Evolutionary conservation across 2,113 vertebrate genomes (phyloP).

Genomic region (Elgaria multicarinata): DNA sequence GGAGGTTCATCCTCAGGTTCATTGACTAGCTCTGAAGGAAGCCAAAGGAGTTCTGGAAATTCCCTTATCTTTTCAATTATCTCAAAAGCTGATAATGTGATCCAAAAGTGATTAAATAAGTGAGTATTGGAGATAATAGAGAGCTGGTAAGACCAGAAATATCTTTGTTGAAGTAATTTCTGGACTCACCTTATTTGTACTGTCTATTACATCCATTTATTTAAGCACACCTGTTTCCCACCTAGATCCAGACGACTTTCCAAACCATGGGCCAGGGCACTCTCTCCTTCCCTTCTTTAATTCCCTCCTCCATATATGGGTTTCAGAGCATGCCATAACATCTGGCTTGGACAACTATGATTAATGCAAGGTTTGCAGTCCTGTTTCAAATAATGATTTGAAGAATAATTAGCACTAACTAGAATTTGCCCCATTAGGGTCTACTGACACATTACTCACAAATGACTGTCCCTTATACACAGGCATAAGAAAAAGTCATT

Average conservation of each 20-base stretch:
- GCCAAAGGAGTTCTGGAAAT: too few relatives aligned
- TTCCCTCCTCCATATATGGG: background rate
- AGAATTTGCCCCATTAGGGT: background rate
- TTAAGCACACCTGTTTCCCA: background rate
- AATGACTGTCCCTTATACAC: too few relatives aligned
- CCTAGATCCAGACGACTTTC: background rate
- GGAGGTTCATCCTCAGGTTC: too few relatives aligned
- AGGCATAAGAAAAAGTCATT: too few relatives aligned
- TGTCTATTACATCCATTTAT: background rate
- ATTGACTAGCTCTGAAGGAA: too few relatives aligned
- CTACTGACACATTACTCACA: background rate
- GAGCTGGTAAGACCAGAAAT: too few relatives aligned
- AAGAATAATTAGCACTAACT: background rate
- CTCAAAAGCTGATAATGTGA: too few relatives aligned
- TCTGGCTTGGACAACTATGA: background rate
- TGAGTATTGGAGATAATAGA: too few relatives aligned
- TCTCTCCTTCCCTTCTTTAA: background rate
- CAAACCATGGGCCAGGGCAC: background rate
- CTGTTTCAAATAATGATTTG: background rate
- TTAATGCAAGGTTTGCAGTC: background rate
- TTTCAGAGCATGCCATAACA: background rate
- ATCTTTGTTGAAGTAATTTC: background rate
- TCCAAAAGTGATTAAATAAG: too few relatives aligned
- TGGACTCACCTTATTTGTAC: background rate
- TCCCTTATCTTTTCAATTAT: too few relatives aligned